Evolutionary conservation across 2,113 vertebrate species (phyloP).

Genomic region (Amblyopsis rosae): DNA sequence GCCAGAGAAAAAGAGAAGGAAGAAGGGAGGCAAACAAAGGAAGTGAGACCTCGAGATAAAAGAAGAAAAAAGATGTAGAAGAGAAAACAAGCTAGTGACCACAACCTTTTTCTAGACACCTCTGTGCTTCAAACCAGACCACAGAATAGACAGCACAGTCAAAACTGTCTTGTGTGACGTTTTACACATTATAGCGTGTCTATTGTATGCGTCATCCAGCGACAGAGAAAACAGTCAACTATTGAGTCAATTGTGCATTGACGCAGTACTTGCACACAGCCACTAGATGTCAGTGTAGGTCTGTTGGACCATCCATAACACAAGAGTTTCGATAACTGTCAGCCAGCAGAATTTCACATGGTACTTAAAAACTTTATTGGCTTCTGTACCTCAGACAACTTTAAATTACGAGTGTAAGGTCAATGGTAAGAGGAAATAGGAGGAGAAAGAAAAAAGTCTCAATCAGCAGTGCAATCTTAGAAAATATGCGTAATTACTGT

Average conservation of each 20-base stretch:
- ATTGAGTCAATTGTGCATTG: background rate
- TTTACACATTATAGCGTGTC: conserved; percentile 1
- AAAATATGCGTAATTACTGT: too few relatives aligned
- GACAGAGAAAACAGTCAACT: background rate
- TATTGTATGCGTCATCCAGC: background rate
- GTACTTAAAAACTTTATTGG: background rate
- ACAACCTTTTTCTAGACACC: conserved; percentile 69
- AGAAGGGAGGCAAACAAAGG: too few relatives aligned
- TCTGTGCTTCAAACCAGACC: conserved; percentile 58
- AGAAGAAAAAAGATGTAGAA: background rate
- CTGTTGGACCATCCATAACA: background rate
- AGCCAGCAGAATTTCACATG: background rate
- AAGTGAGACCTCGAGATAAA: background rate
- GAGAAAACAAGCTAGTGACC: conserved; percentile 22
- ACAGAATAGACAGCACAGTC: conserved; percentile 55
- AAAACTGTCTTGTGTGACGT: conserved; percentile 39
- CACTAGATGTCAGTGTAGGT: conserved; percentile 60
- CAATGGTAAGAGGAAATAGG: background rate
- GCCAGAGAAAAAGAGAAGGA: too few relatives aligned
- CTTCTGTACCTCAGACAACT: background rate
- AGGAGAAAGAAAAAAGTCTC: too few relatives aligned
- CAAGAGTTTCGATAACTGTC: background rate
- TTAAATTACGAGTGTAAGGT: background rate
- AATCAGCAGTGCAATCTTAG: too few relatives aligned
- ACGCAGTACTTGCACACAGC: conserved; percentile 33